Conservation (phyloP, 2,113 vertebrate genomes). For the Crotalus tigris region DNA sequence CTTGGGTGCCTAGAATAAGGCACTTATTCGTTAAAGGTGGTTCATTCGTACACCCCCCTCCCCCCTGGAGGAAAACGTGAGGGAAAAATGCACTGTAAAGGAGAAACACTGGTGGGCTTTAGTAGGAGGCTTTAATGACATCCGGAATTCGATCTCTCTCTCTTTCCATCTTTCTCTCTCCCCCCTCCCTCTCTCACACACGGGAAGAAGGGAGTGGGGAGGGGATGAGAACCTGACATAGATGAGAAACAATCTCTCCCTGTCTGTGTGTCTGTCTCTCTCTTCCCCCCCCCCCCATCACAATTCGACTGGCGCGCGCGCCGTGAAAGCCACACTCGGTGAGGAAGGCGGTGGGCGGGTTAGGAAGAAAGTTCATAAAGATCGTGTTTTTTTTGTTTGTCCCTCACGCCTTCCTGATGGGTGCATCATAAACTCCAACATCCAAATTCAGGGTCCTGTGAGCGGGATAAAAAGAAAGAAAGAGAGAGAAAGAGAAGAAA, state of each 20-base stretch:
- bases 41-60: constrained; percentile 45
- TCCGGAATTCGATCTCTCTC: constrained; percentile 10
- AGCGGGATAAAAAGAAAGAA: not conserved
- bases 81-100: not conserved
- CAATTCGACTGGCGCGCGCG: not conserved
- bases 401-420: not conserved
- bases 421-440: not conserved
- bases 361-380: constrained; percentile 25
- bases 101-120: not conserved
- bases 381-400: not conserved
- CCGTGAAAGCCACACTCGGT: not conserved
- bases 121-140: constrained; percentile 33
- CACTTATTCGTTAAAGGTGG: constrained; percentile 56
- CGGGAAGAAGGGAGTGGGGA: constrained; percentile 7
- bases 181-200: too few relatives aligned
- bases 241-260: not conserved
- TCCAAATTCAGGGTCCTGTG: not conserved
- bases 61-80: not conserved
- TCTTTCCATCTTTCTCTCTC: not conserved
- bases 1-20: constrained; percentile 38
- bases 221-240: not conserved
- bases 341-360: not conserved
- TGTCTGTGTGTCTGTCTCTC: too few relatives aligned
- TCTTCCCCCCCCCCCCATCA: not conserved
- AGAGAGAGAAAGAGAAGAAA: too few relatives aligned